phyloP scores from a whole-genome alignment of 2,888 invertebrate species.

The Tachina lurida region DNA sequence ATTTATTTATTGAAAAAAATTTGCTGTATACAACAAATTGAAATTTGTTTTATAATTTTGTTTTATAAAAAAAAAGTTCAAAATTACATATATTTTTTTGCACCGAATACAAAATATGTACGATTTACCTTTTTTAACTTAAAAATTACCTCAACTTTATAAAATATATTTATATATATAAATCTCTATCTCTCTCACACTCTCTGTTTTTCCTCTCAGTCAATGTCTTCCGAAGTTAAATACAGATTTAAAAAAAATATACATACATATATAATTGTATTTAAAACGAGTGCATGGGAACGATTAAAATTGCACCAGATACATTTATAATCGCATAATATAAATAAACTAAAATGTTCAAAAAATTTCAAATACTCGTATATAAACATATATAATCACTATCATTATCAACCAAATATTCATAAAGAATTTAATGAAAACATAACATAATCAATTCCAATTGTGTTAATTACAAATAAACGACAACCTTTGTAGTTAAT shows the following conservation, averaged over 20 bases:
- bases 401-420: conserved; percentile 3
- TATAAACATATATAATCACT: not conserved
- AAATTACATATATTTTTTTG: conserved; percentile 41
- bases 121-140: conserved; percentile 26
- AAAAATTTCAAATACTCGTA: conserved; percentile 28
- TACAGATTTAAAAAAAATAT: conserved; percentile 31
- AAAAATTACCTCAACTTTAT: conserved; percentile 42
- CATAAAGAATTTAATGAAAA: conserved; percentile 1
- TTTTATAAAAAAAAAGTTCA: conserved; percentile 20
- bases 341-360: conserved; percentile 31
- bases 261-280: conserved; percentile 51
- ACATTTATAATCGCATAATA: conserved; percentile 47
- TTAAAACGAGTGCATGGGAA: conserved; percentile 68
- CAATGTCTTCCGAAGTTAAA: conserved; percentile 67
- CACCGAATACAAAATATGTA: conserved; percentile 45
- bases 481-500: conserved; percentile 21
- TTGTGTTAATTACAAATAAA: not conserved
- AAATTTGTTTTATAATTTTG: conserved; percentile 42
- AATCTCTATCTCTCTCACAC: conserved; percentile 60
- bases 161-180: conserved; percentile 49
- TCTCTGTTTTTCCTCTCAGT: conserved; percentile 68
- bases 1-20: conserved; percentile 49
- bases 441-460: conserved; percentile 1
- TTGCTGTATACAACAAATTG: conserved; percentile 58
- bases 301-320: conserved; percentile 66